Conservation (phyloP, 1,140 invertebrate species). For the Papilio xuthus region DNA sequence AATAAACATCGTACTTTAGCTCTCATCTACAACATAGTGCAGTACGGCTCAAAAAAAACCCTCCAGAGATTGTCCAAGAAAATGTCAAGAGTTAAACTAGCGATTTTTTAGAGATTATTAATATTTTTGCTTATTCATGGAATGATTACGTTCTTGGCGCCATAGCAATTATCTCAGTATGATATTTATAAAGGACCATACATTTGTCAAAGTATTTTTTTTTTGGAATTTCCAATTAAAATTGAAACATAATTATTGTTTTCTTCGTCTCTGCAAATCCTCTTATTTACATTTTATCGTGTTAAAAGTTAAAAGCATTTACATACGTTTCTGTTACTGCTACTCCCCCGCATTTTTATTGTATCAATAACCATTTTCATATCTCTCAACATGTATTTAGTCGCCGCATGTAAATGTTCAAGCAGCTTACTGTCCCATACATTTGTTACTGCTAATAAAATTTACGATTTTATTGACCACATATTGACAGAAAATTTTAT, state of each 20-base stretch:
- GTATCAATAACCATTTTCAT: conserved; percentile 16
- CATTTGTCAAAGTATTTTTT: background rate
- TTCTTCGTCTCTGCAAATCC: conserved; percentile 4
- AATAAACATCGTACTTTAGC: background rate
- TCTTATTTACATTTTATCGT: conserved; percentile 44
- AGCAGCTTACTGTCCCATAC: background rate
- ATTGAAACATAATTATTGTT: conserved; percentile 12
- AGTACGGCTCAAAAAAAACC: background rate
- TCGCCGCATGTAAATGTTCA: conserved; percentile 9
- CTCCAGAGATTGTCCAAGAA: background rate
- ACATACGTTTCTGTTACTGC: conserved; percentile 27
- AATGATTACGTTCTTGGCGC: conserved; percentile 1
- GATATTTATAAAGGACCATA: background rate
- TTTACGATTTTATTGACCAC: conserved; percentile 22
- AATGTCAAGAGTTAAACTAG: background rate
- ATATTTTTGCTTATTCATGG: conserved; percentile 31
- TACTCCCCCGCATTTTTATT: conserved; percentile 26
- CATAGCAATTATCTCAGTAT: conserved; percentile 12
- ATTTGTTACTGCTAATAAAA: conserved; percentile 35
- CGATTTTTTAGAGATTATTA: conserved; percentile 24
- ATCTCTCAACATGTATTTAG: conserved; percentile 30
- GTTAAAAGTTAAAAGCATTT: conserved; percentile 38
- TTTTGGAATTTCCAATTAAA: conserved; percentile 16
- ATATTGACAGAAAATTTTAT: background rate
- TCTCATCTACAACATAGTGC: background rate